Conservation (phyloP, 2,113 vertebrate species). For the Thalassoma bifasciatum region DNA sequence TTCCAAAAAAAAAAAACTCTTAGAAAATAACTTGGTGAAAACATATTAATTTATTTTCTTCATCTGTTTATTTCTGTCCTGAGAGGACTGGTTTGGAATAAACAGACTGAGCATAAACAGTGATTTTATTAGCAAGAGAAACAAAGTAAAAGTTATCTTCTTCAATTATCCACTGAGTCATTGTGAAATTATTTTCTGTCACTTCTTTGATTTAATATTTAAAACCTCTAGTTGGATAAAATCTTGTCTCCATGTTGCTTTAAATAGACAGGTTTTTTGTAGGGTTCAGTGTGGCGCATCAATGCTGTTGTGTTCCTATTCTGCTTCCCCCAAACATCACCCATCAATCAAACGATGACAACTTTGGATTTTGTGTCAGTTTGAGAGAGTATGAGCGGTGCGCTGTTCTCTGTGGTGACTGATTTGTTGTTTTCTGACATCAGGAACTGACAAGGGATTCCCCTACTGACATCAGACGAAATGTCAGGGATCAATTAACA, state of each 20-base stretch:
- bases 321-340: background rate
- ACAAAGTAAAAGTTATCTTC: too few relatives aligned
- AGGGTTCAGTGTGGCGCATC: background rate
- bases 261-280: background rate
- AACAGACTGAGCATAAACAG: too few relatives aligned
- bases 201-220: background rate
- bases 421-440: background rate
- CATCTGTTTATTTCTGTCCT: too few relatives aligned
- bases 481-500: constrained; percentile 16
- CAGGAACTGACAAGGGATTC: background rate
- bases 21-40: background rate
- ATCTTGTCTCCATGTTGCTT: background rate
- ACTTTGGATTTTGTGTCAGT: background rate
- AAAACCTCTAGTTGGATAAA: background rate
- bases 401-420: background rate
- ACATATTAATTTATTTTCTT: background rate
- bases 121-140: too few relatives aligned
- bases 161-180: background rate
- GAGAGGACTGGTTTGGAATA: too few relatives aligned
- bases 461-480: constrained; percentile 13
- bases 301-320: background rate
- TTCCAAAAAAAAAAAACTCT: too few relatives aligned
- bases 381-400: background rate
- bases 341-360: constrained; percentile 8
- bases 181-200: background rate